These are phyloP conservation scores for Eclectus roratus DNA, from an alignment of 2,113 vertebrate genomes.

Conservation along the genomic window DNA sequence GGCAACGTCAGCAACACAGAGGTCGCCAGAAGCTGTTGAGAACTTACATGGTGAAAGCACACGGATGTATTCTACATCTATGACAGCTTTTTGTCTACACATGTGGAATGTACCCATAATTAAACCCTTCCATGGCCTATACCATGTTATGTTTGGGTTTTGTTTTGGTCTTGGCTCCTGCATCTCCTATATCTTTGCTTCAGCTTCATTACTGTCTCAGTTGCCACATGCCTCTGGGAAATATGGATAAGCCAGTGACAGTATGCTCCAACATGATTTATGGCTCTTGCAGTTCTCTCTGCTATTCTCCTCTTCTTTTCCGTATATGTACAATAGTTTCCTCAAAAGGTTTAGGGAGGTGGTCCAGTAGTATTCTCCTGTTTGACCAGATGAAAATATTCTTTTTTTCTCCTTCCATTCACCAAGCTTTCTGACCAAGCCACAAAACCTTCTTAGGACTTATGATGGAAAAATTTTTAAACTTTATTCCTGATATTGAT, in stretches of 20 bases:
- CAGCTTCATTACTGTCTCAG: neutral
- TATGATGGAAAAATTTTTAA: neutral
- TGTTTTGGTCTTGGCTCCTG: neutral
- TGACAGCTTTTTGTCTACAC: neutral
- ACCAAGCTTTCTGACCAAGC: neutral
- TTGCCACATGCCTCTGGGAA: neutral
- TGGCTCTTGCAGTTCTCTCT: neutral
- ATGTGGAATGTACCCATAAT: neutral
- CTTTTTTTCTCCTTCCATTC: neutral
- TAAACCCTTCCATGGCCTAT: neutral
- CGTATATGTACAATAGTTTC: neutral
- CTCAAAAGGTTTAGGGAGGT: neutral
- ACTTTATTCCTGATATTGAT: neutral
- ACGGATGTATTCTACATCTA: neutral
- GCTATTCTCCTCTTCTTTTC: neutral
- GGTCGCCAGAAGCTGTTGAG: neutral
- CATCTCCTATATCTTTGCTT: neutral
- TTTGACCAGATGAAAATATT: neutral
- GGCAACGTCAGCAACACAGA: neutral
- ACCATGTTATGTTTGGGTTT: rapidly evolving
- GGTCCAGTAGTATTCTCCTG: neutral
- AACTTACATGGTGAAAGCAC: neutral
- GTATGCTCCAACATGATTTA: neutral
- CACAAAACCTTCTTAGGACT: neutral
- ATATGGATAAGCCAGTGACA: neutral